Evolutionary conservation across 2,888 invertebrate species (phyloP), one percentile per base, ranked within the genome.

Genomic region (Trissolcus brochymenae): DNA sequence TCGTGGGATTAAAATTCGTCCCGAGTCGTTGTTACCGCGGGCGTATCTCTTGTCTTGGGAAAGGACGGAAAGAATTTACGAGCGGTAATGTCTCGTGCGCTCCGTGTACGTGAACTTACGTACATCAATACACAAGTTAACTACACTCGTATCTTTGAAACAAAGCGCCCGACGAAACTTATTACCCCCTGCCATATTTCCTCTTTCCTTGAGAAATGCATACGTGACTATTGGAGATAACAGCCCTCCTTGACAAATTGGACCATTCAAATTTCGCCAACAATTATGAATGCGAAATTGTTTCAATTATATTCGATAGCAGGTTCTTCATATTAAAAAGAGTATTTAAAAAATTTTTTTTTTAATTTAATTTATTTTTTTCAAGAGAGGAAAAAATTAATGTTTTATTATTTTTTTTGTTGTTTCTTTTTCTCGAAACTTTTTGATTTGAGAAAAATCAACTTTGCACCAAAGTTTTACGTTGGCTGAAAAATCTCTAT

Each of bases 1-100:
- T 49, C 9, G 65, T 35, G 35, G 62, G 62, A 75, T 75, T 75
- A 67, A 75, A 73, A 65, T 59, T 73, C 65, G 60, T n/a, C 57
- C 54, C 46, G 71, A 53, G 65, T 66, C 61, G 64, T 54, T 19
- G 57, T 64, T 71, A 64, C 64, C 35, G 13, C 19, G 14, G 64
- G 56, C 55, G 53, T 72, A 72, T 72, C 72, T 64, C 64, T 64
- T 64, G 56, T 72, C 46, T 51, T 46, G 46, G 3, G 14, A n/a
- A 13, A 14, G 43, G 17, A 14, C 50, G 59, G 41, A 65, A 72
- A 64, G 62, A 72, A 72, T 72, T 72, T 72, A 64, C 46, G 64
- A 64, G 64, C 64, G 59, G 55, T 60, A 60, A 55, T 70, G 55
- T 61, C 53, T 40, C 51, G 67, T 21, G 56, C 29, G 16, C 16